Evolutionary conservation across 2,888 invertebrate species (phyloP).

Genomic region (Agrotis ipsilon): DNA sequence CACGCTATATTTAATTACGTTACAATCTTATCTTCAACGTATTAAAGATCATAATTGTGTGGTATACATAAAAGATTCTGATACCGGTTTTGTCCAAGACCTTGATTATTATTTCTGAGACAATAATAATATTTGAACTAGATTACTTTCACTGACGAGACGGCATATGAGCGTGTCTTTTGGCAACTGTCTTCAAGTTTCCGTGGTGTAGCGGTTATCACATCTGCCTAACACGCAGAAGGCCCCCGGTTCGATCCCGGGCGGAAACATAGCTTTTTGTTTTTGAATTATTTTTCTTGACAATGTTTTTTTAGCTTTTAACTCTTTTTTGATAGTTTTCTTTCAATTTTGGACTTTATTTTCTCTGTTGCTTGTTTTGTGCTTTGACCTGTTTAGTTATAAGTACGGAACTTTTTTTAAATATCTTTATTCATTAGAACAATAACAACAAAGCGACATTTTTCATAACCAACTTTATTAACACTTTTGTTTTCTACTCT

Average conservation of each 20-base stretch:
- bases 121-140: conserved; percentile 10
- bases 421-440: neutral
- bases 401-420: too few relatives aligned
- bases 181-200: conserved; percentile 83
- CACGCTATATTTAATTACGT: neutral
- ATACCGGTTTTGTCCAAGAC: conserved; percentile 21
- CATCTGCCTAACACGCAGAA: conserved; percentile 98
- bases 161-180: conserved; percentile 20
- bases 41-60: conserved; percentile 2
- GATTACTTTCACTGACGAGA: conserved; percentile 40
- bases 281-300: neutral
- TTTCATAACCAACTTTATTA: neutral
- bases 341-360: neutral
- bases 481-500: neutral
- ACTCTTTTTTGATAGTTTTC: neutral
- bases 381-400: too few relatives aligned
- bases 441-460: neutral
- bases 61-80: neutral
- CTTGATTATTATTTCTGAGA: conserved; percentile 25
- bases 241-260: conserved; percentile 97
- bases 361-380: neutral
- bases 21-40: conserved; percentile 4
- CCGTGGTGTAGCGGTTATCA: conserved; percentile 98
- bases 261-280: conserved; percentile 92
- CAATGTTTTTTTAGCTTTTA: neutral